Evolutionary conservation across 2,888 invertebrate species (phyloP), one percentile per base, ranked within the genome.

Genomic region (Hoplodrina blanda): DNA sequence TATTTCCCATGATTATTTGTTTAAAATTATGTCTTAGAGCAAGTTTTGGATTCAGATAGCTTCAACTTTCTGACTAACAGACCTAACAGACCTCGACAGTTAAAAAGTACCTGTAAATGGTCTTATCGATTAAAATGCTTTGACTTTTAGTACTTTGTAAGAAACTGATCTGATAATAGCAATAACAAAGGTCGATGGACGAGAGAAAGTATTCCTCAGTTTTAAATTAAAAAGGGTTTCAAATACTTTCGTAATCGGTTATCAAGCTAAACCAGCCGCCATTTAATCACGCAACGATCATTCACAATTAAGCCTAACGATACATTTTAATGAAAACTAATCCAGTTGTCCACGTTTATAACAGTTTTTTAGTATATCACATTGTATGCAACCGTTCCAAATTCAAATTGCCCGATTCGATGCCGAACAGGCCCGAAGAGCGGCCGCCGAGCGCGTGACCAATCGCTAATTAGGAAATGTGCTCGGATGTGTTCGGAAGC

Each of bases 391-490:
- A 91, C 91, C 95, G 94, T 95, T 93, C 92, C 92, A 88, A 95
- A 95, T 95, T 93, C 94, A 93, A 95, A 95, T 94, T 92, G 91
- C 91, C 90, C 90, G 92, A 92, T 92, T 93, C 92, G 88, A 91
- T 92, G 93, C 92, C 89, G 88, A 91, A 92, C 87, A 85, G 86
- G 85, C 87, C 78, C 78, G 87, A 85, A 88, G 90, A 91, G 90
- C 88, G 91, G 91, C 91, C 91, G 89, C 90, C 91, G 91, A 90
- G 92, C 93, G 95, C 94, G 95, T 95, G 94, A 92, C 95, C 94
- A 96, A 96, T 96, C 94, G 95, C 93, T 95, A 96, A 96, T 95
- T 95, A 95, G 95, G 92, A 92, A 94, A 94, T 93, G 94, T 93
- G 93, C 91, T 93, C 92, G 81, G 83, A 83, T 85, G 69, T 84